A percentile compares a stretch with the other conserved stretches of the same genome.
These are phyloP conservation scores for Acanthornis magna DNA, from an alignment of 2,797 vertebrate genomes.

Conservation along the genomic window DNA sequence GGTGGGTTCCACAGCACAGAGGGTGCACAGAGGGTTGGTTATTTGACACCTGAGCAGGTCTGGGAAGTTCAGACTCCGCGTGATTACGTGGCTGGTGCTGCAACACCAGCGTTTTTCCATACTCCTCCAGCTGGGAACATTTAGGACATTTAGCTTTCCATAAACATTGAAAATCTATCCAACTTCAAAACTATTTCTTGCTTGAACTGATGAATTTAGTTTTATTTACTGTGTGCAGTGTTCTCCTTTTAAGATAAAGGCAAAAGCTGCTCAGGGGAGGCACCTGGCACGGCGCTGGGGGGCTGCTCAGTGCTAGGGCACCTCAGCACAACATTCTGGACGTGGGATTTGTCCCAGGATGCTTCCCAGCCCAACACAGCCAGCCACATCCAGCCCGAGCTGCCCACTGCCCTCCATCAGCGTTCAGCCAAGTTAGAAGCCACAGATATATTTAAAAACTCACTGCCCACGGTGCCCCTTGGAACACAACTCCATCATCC, in stretches of 20 bases:
- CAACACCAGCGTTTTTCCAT: not conserved
- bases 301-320: fast-evolving
- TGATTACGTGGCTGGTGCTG: not conserved
- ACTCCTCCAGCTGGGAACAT: not conserved
- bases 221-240: not conserved
- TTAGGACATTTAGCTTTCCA: not conserved
- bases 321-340: not conserved
- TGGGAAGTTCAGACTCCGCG: not conserved
- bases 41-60: not conserved
- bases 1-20: not conserved
- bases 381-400: not conserved
- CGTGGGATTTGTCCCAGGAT: fast-evolving
- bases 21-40: not conserved
- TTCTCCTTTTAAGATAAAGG: not conserved
- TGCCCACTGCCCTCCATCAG: not conserved
- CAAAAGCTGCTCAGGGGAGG: not conserved
- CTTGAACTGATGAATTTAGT: not conserved
- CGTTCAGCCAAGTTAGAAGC: fast-evolving
- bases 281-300: fast-evolving
- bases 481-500: fast-evolving
- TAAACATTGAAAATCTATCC: not conserved
- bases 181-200: not conserved
- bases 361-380: not conserved
- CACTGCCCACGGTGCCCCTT: fast-evolving
- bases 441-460: not conserved